phyloP scores from a whole-genome alignment of 2,113 vertebrate species.

The Alligator sinensis region DNA sequence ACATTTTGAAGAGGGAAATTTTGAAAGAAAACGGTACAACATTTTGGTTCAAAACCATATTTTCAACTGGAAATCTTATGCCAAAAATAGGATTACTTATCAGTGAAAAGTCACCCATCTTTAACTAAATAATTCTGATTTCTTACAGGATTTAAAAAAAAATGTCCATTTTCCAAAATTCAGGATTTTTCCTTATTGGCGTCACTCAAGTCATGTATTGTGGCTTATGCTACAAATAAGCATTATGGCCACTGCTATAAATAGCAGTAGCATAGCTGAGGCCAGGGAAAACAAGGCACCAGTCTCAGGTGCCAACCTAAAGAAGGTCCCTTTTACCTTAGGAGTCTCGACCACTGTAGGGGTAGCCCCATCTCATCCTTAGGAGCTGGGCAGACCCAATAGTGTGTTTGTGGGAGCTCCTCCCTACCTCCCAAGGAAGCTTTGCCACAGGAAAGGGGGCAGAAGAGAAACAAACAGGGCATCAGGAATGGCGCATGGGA shows the following conservation, averaged over 20 bases:
- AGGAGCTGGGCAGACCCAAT: no score
- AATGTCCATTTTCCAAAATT: background rate
- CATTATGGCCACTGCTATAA: background rate
- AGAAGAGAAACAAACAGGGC: no score
- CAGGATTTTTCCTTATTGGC: background rate
- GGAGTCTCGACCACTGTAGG: no score
- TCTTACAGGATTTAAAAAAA: background rate
- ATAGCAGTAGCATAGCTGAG: no score
- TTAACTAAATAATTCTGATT: background rate
- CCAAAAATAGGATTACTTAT: background rate
- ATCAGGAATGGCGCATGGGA: no score
- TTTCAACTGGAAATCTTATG: background rate
- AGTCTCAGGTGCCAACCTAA: no score
- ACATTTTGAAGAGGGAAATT: background rate
- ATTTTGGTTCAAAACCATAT: background rate
- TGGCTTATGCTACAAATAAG: background rate
- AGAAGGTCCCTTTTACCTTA: no score
- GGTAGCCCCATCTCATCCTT: no score
- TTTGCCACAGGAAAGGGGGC: no score
- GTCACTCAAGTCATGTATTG: background rate
- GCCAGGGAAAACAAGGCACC: no score
- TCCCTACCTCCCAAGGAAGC: no score
- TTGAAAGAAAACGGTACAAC: background rate
- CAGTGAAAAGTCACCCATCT: background rate
- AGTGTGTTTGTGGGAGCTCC: no score